phyloP scores from a whole-genome alignment of 2,888 invertebrate species.

The Seira ritae region DNA sequence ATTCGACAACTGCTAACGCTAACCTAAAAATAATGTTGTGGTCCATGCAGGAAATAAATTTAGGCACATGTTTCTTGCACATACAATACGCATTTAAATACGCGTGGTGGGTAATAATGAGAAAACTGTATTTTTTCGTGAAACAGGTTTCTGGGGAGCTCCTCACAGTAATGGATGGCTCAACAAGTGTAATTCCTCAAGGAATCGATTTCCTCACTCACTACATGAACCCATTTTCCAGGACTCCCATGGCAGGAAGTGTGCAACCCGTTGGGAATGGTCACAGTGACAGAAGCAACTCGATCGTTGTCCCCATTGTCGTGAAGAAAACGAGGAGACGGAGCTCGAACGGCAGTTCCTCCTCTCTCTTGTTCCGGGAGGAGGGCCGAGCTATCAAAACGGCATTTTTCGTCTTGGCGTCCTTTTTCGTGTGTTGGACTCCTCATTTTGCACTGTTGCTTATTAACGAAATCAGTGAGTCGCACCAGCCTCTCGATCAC shows the following conservation, averaged over 20 bases:
- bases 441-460: conserved; percentile 76
- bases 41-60: too few relatives aligned
- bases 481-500: conserved; percentile 41
- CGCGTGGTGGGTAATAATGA: neutral
- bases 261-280: conserved; percentile 44
- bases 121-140: neutral
- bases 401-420: conserved; percentile 77
- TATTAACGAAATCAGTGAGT: conserved; percentile 73
- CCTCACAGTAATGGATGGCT: conserved; percentile 73
- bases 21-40: too few relatives aligned
- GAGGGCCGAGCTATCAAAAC: conserved; percentile 78
- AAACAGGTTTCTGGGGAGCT: conserved; percentile 66
- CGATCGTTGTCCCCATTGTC: conserved; percentile 62
- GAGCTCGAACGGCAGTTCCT: conserved; percentile 76
- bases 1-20: too few relatives aligned
- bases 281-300: conserved; percentile 39
- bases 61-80: too few relatives aligned
- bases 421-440: conserved; percentile 78
- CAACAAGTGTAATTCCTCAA: conserved; percentile 73
- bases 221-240: conserved; percentile 73
- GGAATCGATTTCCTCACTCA: conserved; percentile 73
- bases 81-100: too few relatives aligned
- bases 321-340: conserved; percentile 74
- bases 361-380: conserved; percentile 77
- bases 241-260: conserved; percentile 72